Conservation (phyloP, 2,888 invertebrate species). For the Sympetrum striolatum region DNA sequence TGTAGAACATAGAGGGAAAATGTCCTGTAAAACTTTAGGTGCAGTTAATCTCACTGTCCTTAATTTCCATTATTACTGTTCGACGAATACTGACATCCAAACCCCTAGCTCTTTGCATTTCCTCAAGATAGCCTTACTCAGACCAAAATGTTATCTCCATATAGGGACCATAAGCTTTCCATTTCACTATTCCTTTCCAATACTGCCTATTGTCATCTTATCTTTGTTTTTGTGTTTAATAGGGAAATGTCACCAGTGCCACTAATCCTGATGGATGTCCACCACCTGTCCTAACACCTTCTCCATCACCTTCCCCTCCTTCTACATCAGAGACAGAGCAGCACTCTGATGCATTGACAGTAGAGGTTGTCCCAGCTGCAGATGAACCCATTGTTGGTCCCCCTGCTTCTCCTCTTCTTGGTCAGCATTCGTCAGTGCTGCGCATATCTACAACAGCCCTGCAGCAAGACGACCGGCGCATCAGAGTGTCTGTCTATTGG, state of each 20-base stretch:
- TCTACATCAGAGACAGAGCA: not conserved
- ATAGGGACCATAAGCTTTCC: no score
- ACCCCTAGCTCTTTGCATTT: no score
- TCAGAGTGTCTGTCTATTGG: slow-evolving; percentile 67
- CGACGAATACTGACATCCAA: no score
- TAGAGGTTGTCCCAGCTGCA: slow-evolving; percentile 13
- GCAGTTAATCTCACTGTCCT: no score
- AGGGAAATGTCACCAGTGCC: not conserved
- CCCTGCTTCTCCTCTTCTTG: slow-evolving; percentile 10
- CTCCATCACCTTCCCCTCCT: not conserved
- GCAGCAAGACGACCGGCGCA: slow-evolving; percentile 63
- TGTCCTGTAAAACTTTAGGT: no score
- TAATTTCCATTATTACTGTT: no score
- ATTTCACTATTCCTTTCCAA: no score
- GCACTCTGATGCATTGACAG: not conserved
- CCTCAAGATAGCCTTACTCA: no score
- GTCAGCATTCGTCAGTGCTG: not conserved
- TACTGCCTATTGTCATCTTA: no score
- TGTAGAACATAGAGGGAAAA: no score
- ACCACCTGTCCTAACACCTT: not conserved
- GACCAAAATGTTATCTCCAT: no score
- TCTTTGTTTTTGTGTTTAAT: not conserved
- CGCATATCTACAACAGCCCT: slow-evolving; percentile 8
- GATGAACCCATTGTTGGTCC: slow-evolving; percentile 17
- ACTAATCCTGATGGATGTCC: not conserved